These are phyloP conservation scores for Conistra vaccinii DNA, from an alignment of 2,888 invertebrate genomes.

Conservation along the genomic window DNA sequence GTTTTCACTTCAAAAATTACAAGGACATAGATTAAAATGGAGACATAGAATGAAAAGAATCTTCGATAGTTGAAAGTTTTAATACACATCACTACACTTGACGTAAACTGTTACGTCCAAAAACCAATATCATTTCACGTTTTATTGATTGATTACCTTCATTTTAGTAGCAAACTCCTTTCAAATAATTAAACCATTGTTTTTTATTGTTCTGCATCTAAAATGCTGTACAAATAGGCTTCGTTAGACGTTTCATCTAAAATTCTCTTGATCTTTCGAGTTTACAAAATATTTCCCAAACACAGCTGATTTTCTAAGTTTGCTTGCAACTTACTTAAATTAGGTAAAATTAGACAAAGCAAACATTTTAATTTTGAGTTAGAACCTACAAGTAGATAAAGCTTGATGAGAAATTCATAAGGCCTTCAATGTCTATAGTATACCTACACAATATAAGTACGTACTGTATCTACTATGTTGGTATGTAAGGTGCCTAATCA, in stretches of 20 bases:
- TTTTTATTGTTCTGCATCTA: background rate
- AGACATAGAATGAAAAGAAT: too few species aligned
- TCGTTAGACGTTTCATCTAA: background rate
- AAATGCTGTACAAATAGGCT: background rate
- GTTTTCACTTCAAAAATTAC: too few species aligned
- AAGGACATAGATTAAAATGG: too few species aligned
- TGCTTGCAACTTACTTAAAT: background rate
- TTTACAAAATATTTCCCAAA: background rate
- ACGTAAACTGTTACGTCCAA: slow-evolving; percentile 12
- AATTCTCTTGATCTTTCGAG: background rate
- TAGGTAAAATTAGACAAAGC: background rate
- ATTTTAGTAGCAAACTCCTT: background rate
- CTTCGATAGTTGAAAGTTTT: too few species aligned
- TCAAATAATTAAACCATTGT: background rate
- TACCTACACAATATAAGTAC: background rate
- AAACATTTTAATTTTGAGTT: background rate
- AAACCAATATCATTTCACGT: slow-evolving; percentile 1
- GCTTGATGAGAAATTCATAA: background rate
- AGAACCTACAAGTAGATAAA: background rate
- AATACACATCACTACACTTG: slow-evolving; percentile 25
- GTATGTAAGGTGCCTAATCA: background rate
- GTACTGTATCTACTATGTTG: background rate
- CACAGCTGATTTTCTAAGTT: background rate
- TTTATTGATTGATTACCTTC: background rate
- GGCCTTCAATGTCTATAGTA: background rate